Base-by-base conservation (phyloP, 2,797 vertebrate genomes). In the Sebastes glaucus region DNA sequence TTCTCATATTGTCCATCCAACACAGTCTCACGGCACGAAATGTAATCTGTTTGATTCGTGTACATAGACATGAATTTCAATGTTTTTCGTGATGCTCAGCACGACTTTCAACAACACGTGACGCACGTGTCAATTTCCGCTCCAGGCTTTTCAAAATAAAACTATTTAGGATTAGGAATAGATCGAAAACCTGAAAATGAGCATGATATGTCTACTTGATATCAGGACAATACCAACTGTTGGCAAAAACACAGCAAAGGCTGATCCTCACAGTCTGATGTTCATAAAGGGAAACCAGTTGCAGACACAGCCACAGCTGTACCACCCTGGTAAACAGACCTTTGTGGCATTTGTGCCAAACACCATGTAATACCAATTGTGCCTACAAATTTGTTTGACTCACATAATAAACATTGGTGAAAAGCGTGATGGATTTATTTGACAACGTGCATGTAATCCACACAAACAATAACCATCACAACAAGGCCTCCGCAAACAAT, bases 401-500 rank as follows among this genome's bases (percentile, higher is more conserved):
- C 28, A 27, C 10, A 74, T 53, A 11, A 69, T 74, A 85, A 87
- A 86, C 63, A 74, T 74, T 68, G 27, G 42, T 61, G 28, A 60
- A 70, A 66, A 18, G 42, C 66, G 11, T 27, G 49, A 81, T n/a
- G 4, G 59, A 80, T 72, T 74, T 62, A 75, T 81, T 84, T 83
- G 76, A 86, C 68, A 80, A 20, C 1, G 56, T 18, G n/a, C 16
- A 73, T 30, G 38, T 30, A 28, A 38, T 66, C 57, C 64, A 75
- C 53, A 62, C 78, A 71, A 79, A 81, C 52, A 78, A 57, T 6
- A 55, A 23, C 20, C 38, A 35, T 72, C 33, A 68, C 60, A 84
- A 84, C 70, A 72, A 67, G n/a, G 27, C 56, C 42, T 74, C 30
- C 33, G 18, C 65, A 80, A 76, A 82, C 59, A 80, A 87, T 71